Evolutionary conservation across 2,113 vertebrate species (phyloP).

Genomic region (Rana temporaria): DNA sequence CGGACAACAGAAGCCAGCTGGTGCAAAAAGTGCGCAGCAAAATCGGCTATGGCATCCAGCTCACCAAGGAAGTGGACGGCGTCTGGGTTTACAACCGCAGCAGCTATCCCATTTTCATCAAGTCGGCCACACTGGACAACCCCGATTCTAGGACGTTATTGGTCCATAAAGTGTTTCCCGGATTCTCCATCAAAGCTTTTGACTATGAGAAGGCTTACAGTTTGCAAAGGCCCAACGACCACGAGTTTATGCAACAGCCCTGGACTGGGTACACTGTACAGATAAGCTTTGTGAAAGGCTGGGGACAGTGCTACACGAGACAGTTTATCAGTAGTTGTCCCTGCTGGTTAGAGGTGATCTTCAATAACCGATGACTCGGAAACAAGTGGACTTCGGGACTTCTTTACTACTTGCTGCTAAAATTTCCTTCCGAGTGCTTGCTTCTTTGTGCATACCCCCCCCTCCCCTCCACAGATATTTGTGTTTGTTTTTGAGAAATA

Average conservation of each 20-base stretch:
- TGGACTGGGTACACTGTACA: constrained; percentile 96
- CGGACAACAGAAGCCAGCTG: constrained; percentile 95
- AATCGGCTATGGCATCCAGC: constrained; percentile 97
- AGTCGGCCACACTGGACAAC: constrained; percentile 99
- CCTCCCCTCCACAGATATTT: no score
- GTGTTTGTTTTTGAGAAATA: constrained; percentile 70
- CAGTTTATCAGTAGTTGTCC: constrained; percentile 99
- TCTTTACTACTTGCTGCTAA: constrained; percentile 81
- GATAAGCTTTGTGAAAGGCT: constrained; percentile 99
- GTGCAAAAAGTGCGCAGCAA: constrained; percentile 97
- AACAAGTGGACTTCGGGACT: constrained; percentile 60
- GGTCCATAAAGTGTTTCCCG: constrained; percentile 98
- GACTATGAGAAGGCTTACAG: constrained; percentile 96
- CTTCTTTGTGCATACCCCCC: constrained; percentile 70
- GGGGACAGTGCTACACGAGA: constrained; percentile 98
- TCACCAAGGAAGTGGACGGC: constrained; percentile 92
- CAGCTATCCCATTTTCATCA: constrained; percentile 98
- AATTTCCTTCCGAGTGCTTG: constrained; percentile 79
- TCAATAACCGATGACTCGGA: constrained; percentile 89
- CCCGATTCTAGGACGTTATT: constrained; percentile 95
- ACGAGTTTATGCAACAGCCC: constrained; percentile 96
- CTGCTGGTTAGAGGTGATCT: constrained; percentile 98
- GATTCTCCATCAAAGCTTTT: constrained; percentile 98
- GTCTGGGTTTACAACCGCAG: constrained; percentile 99
- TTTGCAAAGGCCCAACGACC: constrained; percentile 95